These are phyloP conservation scores for Loxodonta africana DNA, from an alignment of 2,113 vertebrate genomes.

Conservation along the genomic window DNA sequence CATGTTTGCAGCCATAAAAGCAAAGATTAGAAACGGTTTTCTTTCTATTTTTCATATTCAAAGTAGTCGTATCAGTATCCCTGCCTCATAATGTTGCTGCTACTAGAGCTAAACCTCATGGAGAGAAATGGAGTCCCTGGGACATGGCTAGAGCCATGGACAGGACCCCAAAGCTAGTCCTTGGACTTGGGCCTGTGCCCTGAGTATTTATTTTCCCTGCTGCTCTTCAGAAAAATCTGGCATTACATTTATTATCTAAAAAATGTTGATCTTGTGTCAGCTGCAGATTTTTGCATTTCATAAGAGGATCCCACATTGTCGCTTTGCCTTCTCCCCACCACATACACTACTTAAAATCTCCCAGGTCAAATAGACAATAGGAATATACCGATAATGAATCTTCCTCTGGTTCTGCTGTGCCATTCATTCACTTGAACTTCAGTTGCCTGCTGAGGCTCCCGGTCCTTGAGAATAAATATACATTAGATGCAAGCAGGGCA, in stretches of 20 bases:
- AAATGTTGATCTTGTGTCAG: constrained; percentile 21
- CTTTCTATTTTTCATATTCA: constrained; percentile 80
- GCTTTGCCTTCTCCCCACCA: constrained; percentile 73
- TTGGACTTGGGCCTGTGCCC: not conserved
- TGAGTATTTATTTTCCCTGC: constrained; percentile 60
- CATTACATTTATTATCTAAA: constrained; percentile 31
- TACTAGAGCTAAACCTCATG: constrained; percentile 18
- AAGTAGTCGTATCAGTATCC: constrained; percentile 44
- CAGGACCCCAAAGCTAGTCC: not conserved
- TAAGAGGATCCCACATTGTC: constrained; percentile 60
- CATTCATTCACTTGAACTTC: constrained; percentile 79
- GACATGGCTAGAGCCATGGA: not conserved
- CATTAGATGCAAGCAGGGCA: constrained; percentile 1
- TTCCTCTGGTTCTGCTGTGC: constrained; percentile 44
- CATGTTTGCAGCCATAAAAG: constrained; percentile 81
- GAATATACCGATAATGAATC: constrained; percentile 78
- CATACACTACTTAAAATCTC: constrained; percentile 80
- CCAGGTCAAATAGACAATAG: constrained; percentile 60
- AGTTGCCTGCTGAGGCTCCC: not conserved
- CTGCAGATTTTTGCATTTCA: constrained; percentile 71
- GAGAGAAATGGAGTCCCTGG: not conserved
- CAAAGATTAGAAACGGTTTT: constrained; percentile 81
- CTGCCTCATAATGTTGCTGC: not conserved
- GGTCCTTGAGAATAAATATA: constrained; percentile 69
- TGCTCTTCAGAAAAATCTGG: constrained; percentile 47